Conservation (phyloP, 2,113 vertebrate genomes). For the Hiodon tergisus region DNA sequence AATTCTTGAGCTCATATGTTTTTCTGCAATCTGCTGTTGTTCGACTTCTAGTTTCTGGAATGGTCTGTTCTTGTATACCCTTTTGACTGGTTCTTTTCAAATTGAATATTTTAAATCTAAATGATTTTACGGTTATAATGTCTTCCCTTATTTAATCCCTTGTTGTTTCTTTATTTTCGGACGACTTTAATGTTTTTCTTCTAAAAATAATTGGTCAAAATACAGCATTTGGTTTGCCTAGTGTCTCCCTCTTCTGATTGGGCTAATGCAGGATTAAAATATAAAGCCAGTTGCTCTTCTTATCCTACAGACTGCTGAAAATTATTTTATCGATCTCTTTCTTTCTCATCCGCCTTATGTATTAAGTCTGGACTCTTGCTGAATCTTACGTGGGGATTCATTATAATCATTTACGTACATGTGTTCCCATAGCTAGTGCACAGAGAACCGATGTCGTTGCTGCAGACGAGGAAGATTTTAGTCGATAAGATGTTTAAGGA, state of each 20-base stretch:
- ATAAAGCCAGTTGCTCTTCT: conserved; percentile 32
- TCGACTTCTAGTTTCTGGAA: too few species aligned
- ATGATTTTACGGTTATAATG: too few species aligned
- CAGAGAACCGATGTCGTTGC: conserved; percentile 1
- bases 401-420: conserved; percentile 17
- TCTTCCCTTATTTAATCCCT: too few species aligned
- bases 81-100: too few species aligned
- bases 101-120: too few species aligned
- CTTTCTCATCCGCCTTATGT: conserved; percentile 37
- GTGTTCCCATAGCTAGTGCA: conserved; percentile 4
- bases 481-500: conserved; percentile 24
- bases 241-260: background rate
- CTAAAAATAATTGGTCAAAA: too few species aligned
- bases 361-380: conserved; percentile 17
- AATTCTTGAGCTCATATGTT: too few species aligned
- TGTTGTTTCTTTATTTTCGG: too few species aligned
- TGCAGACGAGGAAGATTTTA: conserved; percentile 11
- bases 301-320: conserved; percentile 52
- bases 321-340: conserved; percentile 55
- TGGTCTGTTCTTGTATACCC: too few species aligned
- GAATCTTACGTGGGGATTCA: conserved; percentile 20
- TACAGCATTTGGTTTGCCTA: background rate
- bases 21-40: too few species aligned
- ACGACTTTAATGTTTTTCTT: too few species aligned
- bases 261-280: background rate